A percentile compares a stretch with the other conserved stretches of the same genome.
Evolutionary conservation across 2,888 invertebrate genomes (phyloP).

Genomic region (Mythimna ferrago): DNA sequence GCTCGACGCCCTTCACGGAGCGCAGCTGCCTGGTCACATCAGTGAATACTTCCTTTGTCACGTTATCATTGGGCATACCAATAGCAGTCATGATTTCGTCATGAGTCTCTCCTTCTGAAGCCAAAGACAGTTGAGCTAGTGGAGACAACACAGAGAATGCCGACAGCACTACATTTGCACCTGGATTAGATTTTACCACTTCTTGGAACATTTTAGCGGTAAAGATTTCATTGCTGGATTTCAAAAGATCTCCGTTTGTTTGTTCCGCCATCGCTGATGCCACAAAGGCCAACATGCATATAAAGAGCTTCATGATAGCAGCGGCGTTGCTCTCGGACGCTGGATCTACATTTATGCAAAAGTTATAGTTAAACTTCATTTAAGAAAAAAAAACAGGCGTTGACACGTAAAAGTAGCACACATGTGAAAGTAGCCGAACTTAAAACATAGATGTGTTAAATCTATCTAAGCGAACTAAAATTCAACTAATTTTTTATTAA

Average conservation of each 20-base stretch:
- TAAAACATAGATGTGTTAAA: no score
- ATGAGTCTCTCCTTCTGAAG: constrained; percentile 79
- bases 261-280: constrained; percentile 69
- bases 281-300: constrained; percentile 67
- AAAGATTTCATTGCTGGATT: constrained; percentile 74
- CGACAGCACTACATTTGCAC: constrained; percentile 82
- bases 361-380: no score
- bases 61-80: constrained; percentile 77
- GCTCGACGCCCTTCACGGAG: constrained; percentile 85
- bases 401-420: no score
- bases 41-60: constrained; percentile 75
- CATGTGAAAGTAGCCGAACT: no score
- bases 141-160: constrained; percentile 86
- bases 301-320: constrained; percentile 69
- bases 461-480: no score
- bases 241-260: constrained; percentile 62
- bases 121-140: constrained; percentile 79
- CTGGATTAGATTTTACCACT: constrained; percentile 70
- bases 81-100: constrained; percentile 79
- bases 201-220: constrained; percentile 80
- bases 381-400: no score
- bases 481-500: no score
- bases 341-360: constrained; percentile 55
- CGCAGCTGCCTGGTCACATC: constrained; percentile 67
- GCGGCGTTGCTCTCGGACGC: constrained; percentile 60